Conservation (phyloP, 64 coral and sea anemone genomes). For the Exaiptasia diaphana region DNA sequence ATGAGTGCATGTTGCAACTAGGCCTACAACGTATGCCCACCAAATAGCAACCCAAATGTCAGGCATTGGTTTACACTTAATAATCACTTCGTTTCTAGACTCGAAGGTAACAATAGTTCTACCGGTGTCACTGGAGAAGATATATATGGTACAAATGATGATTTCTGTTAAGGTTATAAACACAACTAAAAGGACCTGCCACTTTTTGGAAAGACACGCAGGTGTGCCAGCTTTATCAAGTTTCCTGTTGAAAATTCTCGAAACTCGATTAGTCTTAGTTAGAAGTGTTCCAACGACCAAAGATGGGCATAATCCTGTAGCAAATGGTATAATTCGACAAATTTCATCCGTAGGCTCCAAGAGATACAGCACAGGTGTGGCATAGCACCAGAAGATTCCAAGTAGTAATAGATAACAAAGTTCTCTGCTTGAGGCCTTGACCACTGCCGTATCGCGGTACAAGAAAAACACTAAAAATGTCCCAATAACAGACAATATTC, state of each 20-base stretch:
- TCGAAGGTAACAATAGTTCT: slow-evolving; percentile 47
- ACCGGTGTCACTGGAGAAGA: slow-evolving; percentile 35
- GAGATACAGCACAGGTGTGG: slow-evolving; percentile 50
- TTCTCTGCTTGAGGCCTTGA: slow-evolving; percentile 65
- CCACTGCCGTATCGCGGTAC: slow-evolving; percentile 69
- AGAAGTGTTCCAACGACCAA: slow-evolving; percentile 76
- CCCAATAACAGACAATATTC: slow-evolving; percentile 30
- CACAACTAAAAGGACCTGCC: slow-evolving; percentile 63
- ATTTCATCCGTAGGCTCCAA: slow-evolving; percentile 49
- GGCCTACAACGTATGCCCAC: slow-evolving; percentile 74
- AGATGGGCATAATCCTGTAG: slow-evolving; percentile 53
- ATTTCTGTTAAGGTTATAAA: slow-evolving; percentile 59
- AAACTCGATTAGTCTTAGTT: slow-evolving; percentile 81
- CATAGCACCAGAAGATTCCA: slow-evolving; percentile 74
- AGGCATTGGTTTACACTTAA: slow-evolving; percentile 55
- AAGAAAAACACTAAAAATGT: slow-evolving; percentile 52
- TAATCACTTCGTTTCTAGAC: slow-evolving; percentile 60
- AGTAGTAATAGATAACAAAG: slow-evolving; percentile 66
- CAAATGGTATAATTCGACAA: slow-evolving; percentile 56
- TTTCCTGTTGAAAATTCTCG: slow-evolving; percentile 79
- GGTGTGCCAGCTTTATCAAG: slow-evolving; percentile 67
- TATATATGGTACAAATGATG: slow-evolving; percentile 31
- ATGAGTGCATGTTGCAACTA: slow-evolving; percentile 66
- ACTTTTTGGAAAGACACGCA: slow-evolving; percentile 69
- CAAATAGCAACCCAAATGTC: slow-evolving; percentile 59